Evolutionary conservation across 2,113 vertebrate genomes (phyloP).

Genomic region (Sapajus apella): DNA sequence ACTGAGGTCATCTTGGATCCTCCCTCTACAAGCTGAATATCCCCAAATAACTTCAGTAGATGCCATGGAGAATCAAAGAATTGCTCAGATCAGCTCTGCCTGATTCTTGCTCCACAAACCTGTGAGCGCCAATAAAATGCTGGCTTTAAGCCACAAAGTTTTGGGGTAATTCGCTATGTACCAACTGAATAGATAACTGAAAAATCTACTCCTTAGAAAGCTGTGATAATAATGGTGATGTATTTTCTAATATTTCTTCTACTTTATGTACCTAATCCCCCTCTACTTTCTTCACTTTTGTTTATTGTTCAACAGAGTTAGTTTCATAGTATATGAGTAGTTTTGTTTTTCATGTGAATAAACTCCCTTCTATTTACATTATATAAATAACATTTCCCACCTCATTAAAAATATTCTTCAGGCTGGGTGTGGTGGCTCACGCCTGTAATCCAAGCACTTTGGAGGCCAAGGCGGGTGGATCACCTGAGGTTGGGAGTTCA

Average conservation of each 20-base stretch:
- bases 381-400: neutral
- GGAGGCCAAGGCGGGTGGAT: too few species aligned
- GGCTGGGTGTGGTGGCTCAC: too few species aligned
- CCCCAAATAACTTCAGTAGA: neutral
- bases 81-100: neutral
- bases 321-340: neutral
- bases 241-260: neutral
- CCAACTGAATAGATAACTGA: neutral
- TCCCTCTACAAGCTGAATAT: neutral
- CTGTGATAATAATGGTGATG: neutral
- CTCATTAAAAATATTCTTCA: slow-evolving; percentile 32
- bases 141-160: neutral
- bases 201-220: neutral
- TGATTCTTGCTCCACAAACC: neutral
- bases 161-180: neutral
- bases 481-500: too few species aligned
- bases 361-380: neutral
- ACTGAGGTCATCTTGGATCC: neutral
- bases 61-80: neutral
- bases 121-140: neutral
- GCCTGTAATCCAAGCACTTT: too few species aligned
- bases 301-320: neutral
- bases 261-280: neutral
- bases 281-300: slow-evolving; percentile 3
- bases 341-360: neutral